These are phyloP conservation scores for Eriocheir sinensis DNA, from an alignment of 1,140 invertebrate species.

Conservation along the genomic window DNA sequence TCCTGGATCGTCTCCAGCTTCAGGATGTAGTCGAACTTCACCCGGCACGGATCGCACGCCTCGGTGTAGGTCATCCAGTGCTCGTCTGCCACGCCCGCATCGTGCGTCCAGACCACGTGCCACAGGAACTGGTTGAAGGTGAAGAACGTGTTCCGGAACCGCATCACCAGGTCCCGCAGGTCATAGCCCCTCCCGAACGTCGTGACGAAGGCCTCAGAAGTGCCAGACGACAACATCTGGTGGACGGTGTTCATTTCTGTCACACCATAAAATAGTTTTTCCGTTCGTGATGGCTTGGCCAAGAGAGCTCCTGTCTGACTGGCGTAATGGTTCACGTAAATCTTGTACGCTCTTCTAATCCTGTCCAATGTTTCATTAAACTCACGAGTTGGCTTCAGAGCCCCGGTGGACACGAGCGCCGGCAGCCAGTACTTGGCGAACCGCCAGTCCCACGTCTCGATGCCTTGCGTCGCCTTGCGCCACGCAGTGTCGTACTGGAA, in stretches of 20 bases:
- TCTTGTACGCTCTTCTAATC: no score
- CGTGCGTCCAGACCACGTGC: neutral
- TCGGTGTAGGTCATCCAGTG: neutral
- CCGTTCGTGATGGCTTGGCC: neutral
- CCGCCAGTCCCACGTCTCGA: neutral
- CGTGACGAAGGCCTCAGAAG: neutral
- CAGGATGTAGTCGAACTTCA: neutral
- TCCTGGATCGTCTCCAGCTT: neutral
- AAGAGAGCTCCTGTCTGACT: neutral
- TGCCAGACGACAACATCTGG: neutral
- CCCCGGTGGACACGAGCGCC: neutral
- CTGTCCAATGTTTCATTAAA: neutral
- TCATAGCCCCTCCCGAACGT: neutral
- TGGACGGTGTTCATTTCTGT: neutral
- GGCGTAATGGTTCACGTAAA: neutral
- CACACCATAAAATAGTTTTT: neutral
- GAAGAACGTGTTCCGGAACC: neutral
- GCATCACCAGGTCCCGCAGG: neutral
- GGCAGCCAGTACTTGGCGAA: neutral
- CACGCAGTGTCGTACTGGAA: neutral
- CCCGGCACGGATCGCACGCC: neutral
- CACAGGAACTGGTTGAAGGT: neutral
- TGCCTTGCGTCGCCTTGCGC: neutral
- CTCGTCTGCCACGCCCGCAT: neutral
- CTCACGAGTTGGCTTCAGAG: neutral